Conservation (phyloP, 2,113 vertebrate genomes). For the Pipa parva region DNA sequence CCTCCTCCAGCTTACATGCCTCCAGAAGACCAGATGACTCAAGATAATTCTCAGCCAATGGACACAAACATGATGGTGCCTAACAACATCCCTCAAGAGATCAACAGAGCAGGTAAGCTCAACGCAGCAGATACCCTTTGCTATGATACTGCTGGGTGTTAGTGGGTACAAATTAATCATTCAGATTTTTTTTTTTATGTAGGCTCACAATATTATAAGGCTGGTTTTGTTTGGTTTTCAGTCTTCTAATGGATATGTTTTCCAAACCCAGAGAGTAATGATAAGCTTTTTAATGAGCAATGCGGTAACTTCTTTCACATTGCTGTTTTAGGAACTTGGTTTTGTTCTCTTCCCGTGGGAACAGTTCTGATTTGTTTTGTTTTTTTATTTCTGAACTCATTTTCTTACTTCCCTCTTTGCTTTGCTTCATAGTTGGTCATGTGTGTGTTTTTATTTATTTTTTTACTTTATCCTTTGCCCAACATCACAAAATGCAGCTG, state of each 20-base stretch:
- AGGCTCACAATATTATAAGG: too few relatives aligned
- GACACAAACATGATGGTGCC: conserved; percentile 91
- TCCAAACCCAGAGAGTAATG: too few relatives aligned
- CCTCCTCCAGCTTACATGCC: conserved; percentile 95
- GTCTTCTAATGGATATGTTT: too few relatives aligned
- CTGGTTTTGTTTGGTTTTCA: too few relatives aligned
- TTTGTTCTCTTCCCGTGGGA: conserved; percentile 27
- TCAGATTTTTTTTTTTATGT: too few relatives aligned
- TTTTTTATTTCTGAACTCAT: conserved; percentile 9
- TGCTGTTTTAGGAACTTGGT: conserved; percentile 1
- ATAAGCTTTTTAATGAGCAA: too few relatives aligned
- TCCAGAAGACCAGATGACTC: conserved; percentile 91
- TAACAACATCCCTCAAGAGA: conserved; percentile 73
- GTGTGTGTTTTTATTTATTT: too few relatives aligned
- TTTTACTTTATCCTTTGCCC: too few relatives aligned
- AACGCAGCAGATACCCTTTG: too few relatives aligned
- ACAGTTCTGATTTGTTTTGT: conserved; percentile 2
- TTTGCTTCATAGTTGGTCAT: conserved; percentile 34
- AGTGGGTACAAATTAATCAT: too few relatives aligned
- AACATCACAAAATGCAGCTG: too few relatives aligned
- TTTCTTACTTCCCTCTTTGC: conserved; percentile 20
- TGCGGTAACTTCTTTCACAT: neutral
- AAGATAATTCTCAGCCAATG: conserved; percentile 94
- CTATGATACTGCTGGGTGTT: too few relatives aligned
- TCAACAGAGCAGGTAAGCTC: conserved; percentile 77